phyloP scores from a whole-genome alignment of 2,113 vertebrate genomes.

The Erinaceus europaeus region DNA sequence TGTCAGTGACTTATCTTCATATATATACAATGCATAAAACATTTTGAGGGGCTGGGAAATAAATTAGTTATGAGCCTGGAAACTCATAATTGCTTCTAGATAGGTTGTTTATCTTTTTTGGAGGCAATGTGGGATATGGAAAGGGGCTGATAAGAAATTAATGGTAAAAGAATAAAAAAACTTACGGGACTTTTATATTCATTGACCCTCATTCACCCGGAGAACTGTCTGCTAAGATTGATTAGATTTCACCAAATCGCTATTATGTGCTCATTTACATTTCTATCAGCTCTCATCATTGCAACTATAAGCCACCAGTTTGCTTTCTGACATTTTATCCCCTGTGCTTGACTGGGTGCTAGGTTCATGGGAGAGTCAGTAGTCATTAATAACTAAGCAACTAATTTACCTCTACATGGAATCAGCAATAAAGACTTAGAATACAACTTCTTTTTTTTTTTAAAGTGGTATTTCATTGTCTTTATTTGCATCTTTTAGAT shows the following conservation, averaged over 20 bases:
- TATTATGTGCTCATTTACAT: neutral
- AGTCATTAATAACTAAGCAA: neutral
- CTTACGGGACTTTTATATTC: neutral
- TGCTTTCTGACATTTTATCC: neutral
- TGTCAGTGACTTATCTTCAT: too few relatives aligned
- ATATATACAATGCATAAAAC: too few relatives aligned
- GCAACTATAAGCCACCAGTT: neutral
- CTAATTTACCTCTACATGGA: too few relatives aligned
- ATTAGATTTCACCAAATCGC: neutral
- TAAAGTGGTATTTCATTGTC: too few relatives aligned
- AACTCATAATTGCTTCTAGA: neutral
- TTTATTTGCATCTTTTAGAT: too few relatives aligned
- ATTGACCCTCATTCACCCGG: neutral
- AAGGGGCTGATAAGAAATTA: neutral
- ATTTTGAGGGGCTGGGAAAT: too few relatives aligned
- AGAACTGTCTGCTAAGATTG: neutral
- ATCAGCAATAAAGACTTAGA: too few relatives aligned
- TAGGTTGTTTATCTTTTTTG: neutral
- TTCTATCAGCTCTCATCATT: neutral
- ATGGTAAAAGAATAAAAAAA: neutral
- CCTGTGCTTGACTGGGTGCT: neutral
- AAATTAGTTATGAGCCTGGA: too few relatives aligned
- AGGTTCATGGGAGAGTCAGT: neutral
- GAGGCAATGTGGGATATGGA: neutral
- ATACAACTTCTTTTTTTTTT: too few relatives aligned